Percentiles rank a stretch among this genome's conserved stretches.
Evolutionary conservation across 2,888 invertebrate genomes (phyloP).

Genomic region (Sicus ferrugineus): DNA sequence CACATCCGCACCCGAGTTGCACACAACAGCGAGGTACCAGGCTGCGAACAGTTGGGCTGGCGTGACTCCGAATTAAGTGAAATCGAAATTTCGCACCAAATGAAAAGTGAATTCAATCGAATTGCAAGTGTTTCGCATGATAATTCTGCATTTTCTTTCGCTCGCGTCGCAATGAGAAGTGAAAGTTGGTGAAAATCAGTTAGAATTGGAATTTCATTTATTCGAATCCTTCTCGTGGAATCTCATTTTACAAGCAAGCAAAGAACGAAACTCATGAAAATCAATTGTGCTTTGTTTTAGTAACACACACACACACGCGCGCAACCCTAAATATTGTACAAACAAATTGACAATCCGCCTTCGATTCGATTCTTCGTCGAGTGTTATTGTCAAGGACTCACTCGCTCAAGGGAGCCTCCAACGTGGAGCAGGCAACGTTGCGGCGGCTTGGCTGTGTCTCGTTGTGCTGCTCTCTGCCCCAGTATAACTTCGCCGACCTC

Average conservation of each 20-base stretch:
- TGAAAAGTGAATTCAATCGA: slow-evolving; percentile 2
- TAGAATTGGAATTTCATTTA: background rate
- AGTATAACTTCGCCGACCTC: slow-evolving; percentile 56
- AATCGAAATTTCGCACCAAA: slow-evolving; percentile 1
- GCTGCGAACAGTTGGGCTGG: slow-evolving; percentile 4
- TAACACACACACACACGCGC: background rate
- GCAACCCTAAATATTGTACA: background rate
- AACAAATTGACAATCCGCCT: background rate
- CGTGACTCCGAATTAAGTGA: slow-evolving; percentile 7
- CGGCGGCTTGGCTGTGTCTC: slow-evolving; percentile 56
- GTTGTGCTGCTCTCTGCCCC: slow-evolving; percentile 59
- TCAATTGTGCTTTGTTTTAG: slow-evolving; percentile 4
- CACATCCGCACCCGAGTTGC: background rate
- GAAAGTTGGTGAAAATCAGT: background rate
- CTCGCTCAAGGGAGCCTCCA: slow-evolving; percentile 34
- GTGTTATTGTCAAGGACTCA: slow-evolving; percentile 27
- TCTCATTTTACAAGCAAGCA: background rate
- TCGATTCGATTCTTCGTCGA: background rate
- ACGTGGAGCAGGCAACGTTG: slow-evolving; percentile 51
- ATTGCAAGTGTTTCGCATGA: slow-evolving; percentile 5
- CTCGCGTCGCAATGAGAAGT: background rate
- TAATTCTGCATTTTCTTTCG: background rate
- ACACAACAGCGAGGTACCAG: background rate
- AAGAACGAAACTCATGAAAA: background rate
- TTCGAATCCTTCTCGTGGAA: background rate